Conservation (phyloP, 2,888 invertebrate species). For the Lasioglossum pauxillum region DNA sequence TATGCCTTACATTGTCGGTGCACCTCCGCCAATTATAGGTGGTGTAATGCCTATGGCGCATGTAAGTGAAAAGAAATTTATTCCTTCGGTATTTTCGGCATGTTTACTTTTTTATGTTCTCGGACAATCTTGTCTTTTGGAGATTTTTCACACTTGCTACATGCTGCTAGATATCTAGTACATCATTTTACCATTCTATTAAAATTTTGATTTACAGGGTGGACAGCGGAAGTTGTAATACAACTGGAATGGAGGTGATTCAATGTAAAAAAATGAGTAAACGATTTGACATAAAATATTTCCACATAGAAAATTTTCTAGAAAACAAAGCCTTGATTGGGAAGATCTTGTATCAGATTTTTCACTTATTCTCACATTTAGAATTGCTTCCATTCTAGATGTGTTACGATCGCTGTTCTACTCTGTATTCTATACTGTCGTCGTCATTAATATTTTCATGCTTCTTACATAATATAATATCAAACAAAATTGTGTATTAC, state of each 20-base stretch:
- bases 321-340: background rate
- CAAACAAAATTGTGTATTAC: background rate
- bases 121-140: conserved; percentile 22
- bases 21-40: conserved; percentile 89
- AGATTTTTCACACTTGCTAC: conserved; percentile 21
- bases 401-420: background rate
- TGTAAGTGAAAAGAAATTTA: conserved; percentile 85
- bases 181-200: background rate
- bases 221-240: background rate
- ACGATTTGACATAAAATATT: background rate
- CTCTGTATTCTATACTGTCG: background rate
- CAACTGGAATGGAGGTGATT: background rate
- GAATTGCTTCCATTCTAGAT: background rate
- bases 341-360: background rate
- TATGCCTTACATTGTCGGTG: conserved; percentile 86
- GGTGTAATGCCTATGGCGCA: conserved; percentile 90
- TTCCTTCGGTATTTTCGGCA: conserved; percentile 37
- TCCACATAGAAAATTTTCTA: background rate
- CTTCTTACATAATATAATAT: background rate
- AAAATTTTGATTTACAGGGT: background rate
- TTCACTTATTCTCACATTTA: background rate
- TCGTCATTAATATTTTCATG: background rate
- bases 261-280: background rate
- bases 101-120: conserved; percentile 45
- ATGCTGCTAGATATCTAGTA: conserved; percentile 18